These are phyloP conservation scores for Tachystola acroxantha DNA, from an alignment of 2,888 invertebrate species.

Conservation along the genomic window DNA sequence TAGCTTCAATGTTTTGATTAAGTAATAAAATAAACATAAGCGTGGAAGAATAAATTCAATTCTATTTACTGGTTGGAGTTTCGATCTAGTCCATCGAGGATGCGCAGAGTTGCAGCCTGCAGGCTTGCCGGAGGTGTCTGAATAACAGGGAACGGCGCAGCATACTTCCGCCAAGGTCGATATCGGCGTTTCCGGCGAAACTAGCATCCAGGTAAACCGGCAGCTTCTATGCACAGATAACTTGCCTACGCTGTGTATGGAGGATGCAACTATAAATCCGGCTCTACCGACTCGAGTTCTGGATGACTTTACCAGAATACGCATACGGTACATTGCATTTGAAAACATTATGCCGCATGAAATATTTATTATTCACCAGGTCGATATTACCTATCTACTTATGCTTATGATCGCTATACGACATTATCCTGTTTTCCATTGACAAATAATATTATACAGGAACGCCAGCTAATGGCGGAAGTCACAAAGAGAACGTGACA, in stretches of 20 bases:
- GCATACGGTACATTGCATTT: no score
- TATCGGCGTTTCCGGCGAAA: constrained; percentile 40
- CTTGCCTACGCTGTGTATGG: neutral
- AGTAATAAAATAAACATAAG: no score
- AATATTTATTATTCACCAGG: neutral
- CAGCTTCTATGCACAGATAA: no score
- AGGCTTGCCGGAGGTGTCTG: constrained; percentile 8
- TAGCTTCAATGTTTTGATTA: no score
- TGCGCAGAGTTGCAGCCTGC: constrained; percentile 11
- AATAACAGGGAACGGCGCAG: constrained; percentile 15
- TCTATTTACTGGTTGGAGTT: no score
- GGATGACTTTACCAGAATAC: no score
- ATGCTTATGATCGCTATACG: no score
- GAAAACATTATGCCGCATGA: neutral
- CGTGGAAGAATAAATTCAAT: no score
- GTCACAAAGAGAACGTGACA: constrained; percentile 22
- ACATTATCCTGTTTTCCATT: neutral
- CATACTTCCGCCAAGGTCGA: constrained; percentile 40
- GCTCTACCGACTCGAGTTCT: neutral
- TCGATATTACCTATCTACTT: neutral
- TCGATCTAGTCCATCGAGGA: constrained; percentile 10
- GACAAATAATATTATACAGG: constrained; percentile 10
- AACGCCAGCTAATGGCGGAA: constrained; percentile 30
- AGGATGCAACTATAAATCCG: neutral
- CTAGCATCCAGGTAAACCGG: neutral